Base-by-base conservation (phyloP, 2,888 invertebrate species). In the Nesidiocoris tenuis region DNA sequence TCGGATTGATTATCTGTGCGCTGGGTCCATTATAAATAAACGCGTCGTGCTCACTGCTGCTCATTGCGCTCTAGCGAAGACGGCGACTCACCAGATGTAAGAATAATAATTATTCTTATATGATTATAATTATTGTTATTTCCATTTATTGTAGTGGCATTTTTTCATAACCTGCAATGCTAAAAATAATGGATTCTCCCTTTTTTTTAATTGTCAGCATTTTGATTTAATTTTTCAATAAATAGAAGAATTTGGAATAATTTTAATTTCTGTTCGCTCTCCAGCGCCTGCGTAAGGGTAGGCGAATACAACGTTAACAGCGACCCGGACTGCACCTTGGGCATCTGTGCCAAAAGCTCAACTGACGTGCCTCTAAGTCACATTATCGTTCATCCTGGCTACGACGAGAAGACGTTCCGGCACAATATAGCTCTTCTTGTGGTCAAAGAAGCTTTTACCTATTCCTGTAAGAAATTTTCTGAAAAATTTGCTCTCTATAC, bases 371-470 rank as follows among this genome's bases (percentile, higher is more conserved):
- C 89, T 79, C 89, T 93, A 67, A 90, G 90, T 79, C 90, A 89
- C 81, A 90, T 93, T 0, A 86, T 92, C 76, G 90, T 92, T 0
- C 92, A 93, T 84, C 92, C 92, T 0, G 89, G 89, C 55, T 93
- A 91, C 81, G 88, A 86, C 84, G 80, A 83, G 19, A 81, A 82
- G 61, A 85, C 83, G 16, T 87, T 84, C 79, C 82, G 83, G 22
- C 89, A 91, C 81, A 92, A 93, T 82, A 89, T 93, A 79, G 92
- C 93, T 0, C 84, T 93, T 70, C 84, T 93, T 61, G 88, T 91
- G 74, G 84, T 93, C 1, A 88, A 89, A 83, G 87, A 89, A 0
- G 88, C 89, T 57, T 88, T 93, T 68, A 88, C 87, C 82, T 90
- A 87, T 81, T 88, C 89, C 55, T 70, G 80, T 79, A 72, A 75